Evolutionary conservation across 2,888 invertebrate genomes (phyloP).

Genomic region (Diaphora mendica): DNA sequence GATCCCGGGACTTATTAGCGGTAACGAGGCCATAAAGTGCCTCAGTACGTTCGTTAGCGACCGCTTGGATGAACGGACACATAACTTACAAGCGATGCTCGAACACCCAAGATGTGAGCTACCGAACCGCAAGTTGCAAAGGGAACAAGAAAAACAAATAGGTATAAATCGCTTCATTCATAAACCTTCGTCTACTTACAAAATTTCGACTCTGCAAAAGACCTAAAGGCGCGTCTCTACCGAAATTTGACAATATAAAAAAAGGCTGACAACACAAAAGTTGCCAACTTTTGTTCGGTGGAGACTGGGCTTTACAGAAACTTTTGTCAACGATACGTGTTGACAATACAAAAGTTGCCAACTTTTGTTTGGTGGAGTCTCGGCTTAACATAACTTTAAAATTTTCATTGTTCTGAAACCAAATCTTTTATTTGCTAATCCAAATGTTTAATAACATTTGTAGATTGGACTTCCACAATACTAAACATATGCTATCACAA

Average conservation of each 20-base stretch:
- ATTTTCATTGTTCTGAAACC: background rate
- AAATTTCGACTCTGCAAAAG: background rate
- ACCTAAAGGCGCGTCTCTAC: too few species aligned
- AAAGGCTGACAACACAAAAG: too few species aligned
- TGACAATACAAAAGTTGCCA: too few species aligned
- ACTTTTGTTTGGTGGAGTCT: too few species aligned
- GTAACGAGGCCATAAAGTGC: conserved; percentile 56
- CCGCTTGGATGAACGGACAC: conserved; percentile 43
- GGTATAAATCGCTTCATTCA: background rate
- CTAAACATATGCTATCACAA: too few species aligned
- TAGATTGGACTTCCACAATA: background rate
- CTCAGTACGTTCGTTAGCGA: conserved; percentile 42
- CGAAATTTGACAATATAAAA: too few species aligned
- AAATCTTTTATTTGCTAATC: background rate
- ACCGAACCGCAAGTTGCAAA: conserved; percentile 23
- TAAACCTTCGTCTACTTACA: background rate
- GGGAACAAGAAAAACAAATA: conserved; percentile 8
- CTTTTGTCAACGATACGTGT: too few species aligned
- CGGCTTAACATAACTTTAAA: background rate
- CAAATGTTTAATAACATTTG: background rate
- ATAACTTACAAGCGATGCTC: conserved; percentile 47
- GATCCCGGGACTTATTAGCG: conserved; percentile 60
- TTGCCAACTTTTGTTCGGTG: too few species aligned
- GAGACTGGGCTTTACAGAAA: too few species aligned
- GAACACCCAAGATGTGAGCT: conserved; percentile 65